Conservation (phyloP, 2,113 vertebrate genomes). For the Burhinus oedicnemus region DNA sequence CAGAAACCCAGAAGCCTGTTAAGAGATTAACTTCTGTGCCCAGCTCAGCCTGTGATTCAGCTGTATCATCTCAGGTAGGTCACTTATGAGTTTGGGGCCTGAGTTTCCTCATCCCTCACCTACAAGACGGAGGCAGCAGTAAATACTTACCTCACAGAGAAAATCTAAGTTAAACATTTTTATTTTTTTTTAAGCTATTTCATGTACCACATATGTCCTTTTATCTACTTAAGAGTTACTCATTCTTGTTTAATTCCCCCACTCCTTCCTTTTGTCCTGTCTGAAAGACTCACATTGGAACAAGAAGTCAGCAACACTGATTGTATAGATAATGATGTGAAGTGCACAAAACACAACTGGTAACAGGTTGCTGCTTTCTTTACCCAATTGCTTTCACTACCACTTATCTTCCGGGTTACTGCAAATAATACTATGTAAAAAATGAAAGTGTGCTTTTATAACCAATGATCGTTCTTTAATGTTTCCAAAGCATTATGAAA, state of each 20-base stretch:
- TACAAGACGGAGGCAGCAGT: not conserved
- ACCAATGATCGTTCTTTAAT: not conserved
- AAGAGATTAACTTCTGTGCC: not conserved
- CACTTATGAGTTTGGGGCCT: not conserved
- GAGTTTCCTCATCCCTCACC: not conserved
- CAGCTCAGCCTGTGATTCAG: not conserved
- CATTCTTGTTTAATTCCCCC: not conserved
- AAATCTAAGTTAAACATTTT: not conserved
- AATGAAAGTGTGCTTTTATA: not conserved
- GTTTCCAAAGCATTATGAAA: slow-evolving; percentile 14
- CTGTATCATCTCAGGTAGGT: not conserved
- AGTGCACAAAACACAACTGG: not conserved
- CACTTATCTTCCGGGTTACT: not conserved
- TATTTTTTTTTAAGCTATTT: not conserved
- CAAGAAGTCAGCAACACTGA: not conserved
- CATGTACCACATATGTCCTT: not conserved
- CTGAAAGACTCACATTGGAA: not conserved
- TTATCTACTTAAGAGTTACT: not conserved
- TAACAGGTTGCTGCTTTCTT: not conserved
- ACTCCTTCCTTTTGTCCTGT: not conserved
- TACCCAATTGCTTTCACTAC: not conserved
- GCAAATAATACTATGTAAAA: not conserved
- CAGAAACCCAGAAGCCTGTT: not conserved
- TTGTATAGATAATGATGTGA: not conserved
- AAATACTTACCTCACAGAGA: not conserved